These are phyloP conservation scores for Orestias chungarensis DNA, from an alignment of 2,797 vertebrate genomes.

Conservation along the genomic window DNA sequence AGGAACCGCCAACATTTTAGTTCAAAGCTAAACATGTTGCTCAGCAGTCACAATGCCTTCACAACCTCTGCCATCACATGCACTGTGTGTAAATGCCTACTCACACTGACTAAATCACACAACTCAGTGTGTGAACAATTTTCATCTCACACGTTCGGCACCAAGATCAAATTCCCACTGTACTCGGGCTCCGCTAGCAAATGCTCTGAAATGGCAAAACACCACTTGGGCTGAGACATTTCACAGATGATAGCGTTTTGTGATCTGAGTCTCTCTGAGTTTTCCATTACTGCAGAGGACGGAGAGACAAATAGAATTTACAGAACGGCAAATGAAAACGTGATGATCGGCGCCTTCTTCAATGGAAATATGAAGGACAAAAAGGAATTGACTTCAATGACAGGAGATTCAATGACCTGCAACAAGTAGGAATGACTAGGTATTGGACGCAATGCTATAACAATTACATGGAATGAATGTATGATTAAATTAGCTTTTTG, in stretches of 20 bases:
- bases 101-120: conserved; percentile 6
- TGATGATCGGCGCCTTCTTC: neutral
- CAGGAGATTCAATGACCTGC: neutral
- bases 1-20: conserved; percentile 2
- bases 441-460: neutral
- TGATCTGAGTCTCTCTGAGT: neutral
- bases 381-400: neutral
- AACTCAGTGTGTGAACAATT: conserved; percentile 3
- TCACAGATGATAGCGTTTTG: neutral
- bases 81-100: neutral
- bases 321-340: neutral
- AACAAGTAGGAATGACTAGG: neutral
- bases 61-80: neutral
- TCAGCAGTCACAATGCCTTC: neutral
- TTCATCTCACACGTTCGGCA: conserved; percentile 6
- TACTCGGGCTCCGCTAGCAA: neutral
- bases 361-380: neutral
- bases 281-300: conserved; percentile 1
- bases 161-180: conserved; percentile 1
- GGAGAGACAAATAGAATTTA: conserved; percentile 1
- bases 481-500: neutral
- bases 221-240: neutral
- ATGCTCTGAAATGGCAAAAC: conserved; percentile 1
- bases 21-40: neutral
- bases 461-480: neutral